Base-by-base conservation (phyloP, 2,113 vertebrate species). In the Percina caprodes region DNA sequence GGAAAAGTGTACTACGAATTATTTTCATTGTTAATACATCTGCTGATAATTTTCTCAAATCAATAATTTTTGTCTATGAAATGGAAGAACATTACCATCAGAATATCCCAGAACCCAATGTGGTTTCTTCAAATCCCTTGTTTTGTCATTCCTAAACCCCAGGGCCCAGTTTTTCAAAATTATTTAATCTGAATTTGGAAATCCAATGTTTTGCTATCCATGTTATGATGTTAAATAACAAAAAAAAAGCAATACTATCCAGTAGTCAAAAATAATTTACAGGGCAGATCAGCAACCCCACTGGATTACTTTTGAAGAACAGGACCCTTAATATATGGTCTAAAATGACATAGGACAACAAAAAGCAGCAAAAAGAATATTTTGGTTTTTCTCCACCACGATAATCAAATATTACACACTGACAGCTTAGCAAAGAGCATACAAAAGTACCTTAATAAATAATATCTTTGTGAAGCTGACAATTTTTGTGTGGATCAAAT, bases 401-500 rank as follows among this genome's bases (percentile, higher is more conserved):
- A 7, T 21, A 23, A 45, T 46, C 3, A 42, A 30, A 16, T 30
- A 52, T 19, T 51, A 15, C 21, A 69, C 21, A 16, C 13, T 45
- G 23, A 69, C 14, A 24, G 3, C 14, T 74, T 23, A 39, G 54
- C 23, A 70, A 12, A 71, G 7, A 14, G 24, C 30, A 45, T 69
- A 24, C 3, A 30, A 66, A 77, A 65, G 12, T 61, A 48, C 14
- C 19, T 15, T 52, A 21, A 79, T 63, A 52, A 82, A 60, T 56
- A 21, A 69, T 30, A 55, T 35, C 1, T 63, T 26, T 65, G 33
- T 55, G 54, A 75, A 55, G 39, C 65, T 72, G 26, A 35, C 42
- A 2, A 51, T 62, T 67, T 58, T 12, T 77, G 46, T 59, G 4
- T 59, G n/a, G 33, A 49, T 86, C 74, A 80, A 89, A 59, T 60